These are phyloP conservation scores for Lycocerus yunnanus DNA, from an alignment of 2,888 invertebrate species.

Conservation along the genomic window DNA sequence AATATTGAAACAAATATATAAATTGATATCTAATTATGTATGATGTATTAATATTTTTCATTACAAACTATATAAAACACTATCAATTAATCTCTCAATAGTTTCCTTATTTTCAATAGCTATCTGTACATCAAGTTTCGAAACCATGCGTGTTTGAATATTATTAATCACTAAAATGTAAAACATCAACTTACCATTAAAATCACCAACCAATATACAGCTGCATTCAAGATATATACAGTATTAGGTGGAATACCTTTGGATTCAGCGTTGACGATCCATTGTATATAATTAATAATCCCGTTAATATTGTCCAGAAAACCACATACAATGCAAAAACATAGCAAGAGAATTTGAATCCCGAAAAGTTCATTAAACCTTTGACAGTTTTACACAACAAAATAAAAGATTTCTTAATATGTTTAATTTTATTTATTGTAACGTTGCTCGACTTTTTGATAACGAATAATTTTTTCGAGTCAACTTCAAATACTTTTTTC, in stretches of 20 bases:
- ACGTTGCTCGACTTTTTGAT: neutral
- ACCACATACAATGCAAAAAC: neutral
- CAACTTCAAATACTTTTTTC: neutral
- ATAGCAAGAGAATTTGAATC: neutral
- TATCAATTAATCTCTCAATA: too few relatives aligned
- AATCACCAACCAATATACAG: neutral
- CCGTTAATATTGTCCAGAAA: neutral
- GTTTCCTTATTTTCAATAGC: too few relatives aligned
- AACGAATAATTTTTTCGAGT: neutral
- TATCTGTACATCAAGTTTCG: too few relatives aligned
- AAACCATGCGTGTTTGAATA: too few relatives aligned
- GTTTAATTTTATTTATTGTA: neutral
- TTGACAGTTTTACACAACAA: neutral
- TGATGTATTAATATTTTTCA: too few relatives aligned
- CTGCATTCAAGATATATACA: neutral
- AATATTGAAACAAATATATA: too few relatives aligned
- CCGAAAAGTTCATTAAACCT: neutral
- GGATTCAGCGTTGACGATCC: neutral
- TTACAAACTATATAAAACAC: too few relatives aligned
- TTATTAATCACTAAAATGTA: neutral
- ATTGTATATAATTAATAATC: neutral
- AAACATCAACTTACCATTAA: neutral
- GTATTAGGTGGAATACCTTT: neutral
- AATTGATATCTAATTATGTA: too few relatives aligned
- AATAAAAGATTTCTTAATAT: neutral